Conservation (phyloP, 2,797 vertebrate species). For the Falco novaeseelandiae region DNA sequence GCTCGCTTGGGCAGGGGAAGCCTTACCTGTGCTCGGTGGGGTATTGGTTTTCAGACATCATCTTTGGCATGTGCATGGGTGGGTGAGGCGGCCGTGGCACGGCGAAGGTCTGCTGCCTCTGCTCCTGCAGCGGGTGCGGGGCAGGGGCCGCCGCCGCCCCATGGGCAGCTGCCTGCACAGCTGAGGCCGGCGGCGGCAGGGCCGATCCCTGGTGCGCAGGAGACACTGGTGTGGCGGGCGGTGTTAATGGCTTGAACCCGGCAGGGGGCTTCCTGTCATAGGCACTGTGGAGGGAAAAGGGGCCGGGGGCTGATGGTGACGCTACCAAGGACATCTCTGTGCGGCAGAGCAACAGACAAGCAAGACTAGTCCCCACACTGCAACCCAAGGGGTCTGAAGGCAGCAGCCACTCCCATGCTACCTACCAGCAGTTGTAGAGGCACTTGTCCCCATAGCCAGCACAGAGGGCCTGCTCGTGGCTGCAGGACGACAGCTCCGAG, state of each 20-base stretch:
- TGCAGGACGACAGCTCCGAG: conserved; percentile 89
- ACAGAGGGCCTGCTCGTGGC: conserved; percentile 87
- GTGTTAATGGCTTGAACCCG: conserved; percentile 95
- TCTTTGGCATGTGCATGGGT: conserved; percentile 85
- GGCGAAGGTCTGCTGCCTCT: conserved; percentile 81
- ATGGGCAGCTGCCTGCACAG: conserved; percentile 47
- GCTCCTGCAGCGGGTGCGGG: conserved; percentile 76
- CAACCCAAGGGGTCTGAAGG: accelerated
- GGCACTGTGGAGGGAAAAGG: conserved; percentile 84
- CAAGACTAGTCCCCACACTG: neutral
- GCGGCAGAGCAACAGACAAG: neutral
- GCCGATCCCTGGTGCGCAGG: conserved; percentile 71
- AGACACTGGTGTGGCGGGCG: conserved; percentile 88
- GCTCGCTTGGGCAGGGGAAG: accelerated
- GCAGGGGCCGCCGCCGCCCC: neutral
- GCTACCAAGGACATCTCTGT: conserved; percentile 7
- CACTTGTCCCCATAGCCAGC: conserved; percentile 96
- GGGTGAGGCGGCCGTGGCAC: conserved; percentile 86
- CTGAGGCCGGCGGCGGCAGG: conserved; percentile 62
- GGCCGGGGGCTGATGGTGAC: neutral
- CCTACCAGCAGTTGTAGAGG: conserved; percentile 99
- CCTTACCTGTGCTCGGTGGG: conserved; percentile 89
- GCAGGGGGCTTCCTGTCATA: conserved; percentile 91
- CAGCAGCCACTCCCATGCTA: accelerated
- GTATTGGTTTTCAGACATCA: conserved; percentile 83